These are phyloP conservation scores for Meiosimyza decipiens DNA, from an alignment of 2,888 invertebrate genomes.

Conservation along the genomic window DNA sequence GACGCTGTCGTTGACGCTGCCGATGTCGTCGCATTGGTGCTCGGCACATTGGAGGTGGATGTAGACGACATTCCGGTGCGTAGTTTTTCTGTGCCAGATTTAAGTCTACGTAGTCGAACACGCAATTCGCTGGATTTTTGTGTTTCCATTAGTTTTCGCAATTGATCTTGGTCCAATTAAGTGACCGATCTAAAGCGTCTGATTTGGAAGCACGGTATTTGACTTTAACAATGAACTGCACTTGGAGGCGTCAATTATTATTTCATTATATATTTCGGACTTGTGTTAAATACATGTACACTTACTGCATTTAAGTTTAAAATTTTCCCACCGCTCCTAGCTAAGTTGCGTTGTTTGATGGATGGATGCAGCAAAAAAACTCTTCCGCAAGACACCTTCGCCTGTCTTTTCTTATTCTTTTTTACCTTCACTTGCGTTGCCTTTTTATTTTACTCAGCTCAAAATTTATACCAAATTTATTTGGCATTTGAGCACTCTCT, in stretches of 20 bases:
- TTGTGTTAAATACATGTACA: too few relatives aligned
- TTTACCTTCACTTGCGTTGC: neutral
- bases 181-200: too few relatives aligned
- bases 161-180: neutral
- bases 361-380: conserved; percentile 23
- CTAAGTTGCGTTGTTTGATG: conserved; percentile 17
- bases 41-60: conserved; percentile 21
- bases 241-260: too few relatives aligned
- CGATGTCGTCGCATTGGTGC: conserved; percentile 24
- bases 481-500: neutral
- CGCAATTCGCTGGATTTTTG: conserved; percentile 41
- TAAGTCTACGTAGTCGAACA: conserved; percentile 40
- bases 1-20: conserved; percentile 6
- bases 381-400: conserved; percentile 42
- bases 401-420: conserved; percentile 29
- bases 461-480: neutral
- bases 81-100: conserved; percentile 28
- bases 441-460: neutral
- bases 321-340: neutral
- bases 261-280: too few relatives aligned
- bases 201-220: too few relatives aligned
- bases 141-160: conserved; percentile 31
- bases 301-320: too few relatives aligned
- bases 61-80: neutral
- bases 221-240: too few relatives aligned